phyloP scores from a whole-genome alignment of 1,140 invertebrate species.

The Ostrea edulis region DNA sequence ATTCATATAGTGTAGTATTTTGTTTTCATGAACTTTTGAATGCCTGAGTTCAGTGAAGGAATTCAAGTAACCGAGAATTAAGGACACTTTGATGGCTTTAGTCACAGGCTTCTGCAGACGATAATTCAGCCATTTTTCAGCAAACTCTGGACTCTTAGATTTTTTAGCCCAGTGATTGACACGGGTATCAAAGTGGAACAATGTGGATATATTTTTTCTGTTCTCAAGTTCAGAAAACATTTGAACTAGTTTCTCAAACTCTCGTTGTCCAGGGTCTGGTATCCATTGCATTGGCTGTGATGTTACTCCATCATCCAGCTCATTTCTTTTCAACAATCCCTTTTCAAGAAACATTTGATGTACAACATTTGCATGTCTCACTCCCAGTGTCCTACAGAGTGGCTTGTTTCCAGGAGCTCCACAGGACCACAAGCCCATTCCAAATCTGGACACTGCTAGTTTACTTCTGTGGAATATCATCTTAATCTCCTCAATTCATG shows the following conservation, averaged over 20 bases:
- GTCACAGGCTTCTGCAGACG: not conserved
- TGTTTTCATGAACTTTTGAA: not conserved
- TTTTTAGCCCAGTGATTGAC: not conserved
- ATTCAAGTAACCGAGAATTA: constrained; percentile 13
- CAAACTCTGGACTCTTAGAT: not conserved
- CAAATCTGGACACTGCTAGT: not conserved
- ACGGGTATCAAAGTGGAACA: not conserved
- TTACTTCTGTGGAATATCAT: not conserved
- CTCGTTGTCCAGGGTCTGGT: not conserved
- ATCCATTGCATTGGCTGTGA: not conserved
- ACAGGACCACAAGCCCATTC: not conserved
- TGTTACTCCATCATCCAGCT: not conserved
- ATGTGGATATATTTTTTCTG: not conserved
- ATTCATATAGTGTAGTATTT: not conserved
- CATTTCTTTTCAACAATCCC: not conserved
- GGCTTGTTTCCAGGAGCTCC: not conserved
- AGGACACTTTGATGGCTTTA: not conserved
- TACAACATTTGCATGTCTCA: not conserved
- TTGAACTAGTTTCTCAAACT: not conserved
- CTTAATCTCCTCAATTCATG: not conserved
- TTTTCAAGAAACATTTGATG: constrained; percentile 2
- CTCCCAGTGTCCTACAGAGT: not conserved
- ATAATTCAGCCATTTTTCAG: not conserved
- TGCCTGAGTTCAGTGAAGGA: not conserved
- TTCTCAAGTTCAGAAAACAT: constrained; percentile 8